phyloP scores from a whole-genome alignment of 1,140 invertebrate species.

The Belonocnema kinseyi region DNA sequence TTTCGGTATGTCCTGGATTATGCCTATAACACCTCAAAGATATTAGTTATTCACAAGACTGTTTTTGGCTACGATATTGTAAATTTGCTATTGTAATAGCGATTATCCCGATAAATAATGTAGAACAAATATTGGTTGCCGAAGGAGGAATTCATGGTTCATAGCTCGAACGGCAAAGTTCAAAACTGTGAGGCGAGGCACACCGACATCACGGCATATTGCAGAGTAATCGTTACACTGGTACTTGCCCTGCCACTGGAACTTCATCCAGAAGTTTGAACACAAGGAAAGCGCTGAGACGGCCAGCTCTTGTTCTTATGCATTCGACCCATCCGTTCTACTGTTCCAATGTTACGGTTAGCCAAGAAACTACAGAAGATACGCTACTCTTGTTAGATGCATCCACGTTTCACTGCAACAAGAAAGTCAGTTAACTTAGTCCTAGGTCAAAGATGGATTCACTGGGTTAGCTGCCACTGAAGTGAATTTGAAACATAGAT shows the following conservation, averaged over 20 bases:
- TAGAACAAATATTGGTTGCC: neutral
- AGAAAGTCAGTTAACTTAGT: slow-evolving; percentile 25
- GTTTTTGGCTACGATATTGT: neutral
- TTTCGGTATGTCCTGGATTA: too few relatives aligned
- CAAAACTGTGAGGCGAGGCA: slow-evolving; percentile 52
- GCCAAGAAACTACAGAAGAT: slow-evolving; percentile 15
- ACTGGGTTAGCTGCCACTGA: neutral
- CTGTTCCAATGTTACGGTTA: slow-evolving; percentile 27
- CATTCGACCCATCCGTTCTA: slow-evolving; percentile 40
- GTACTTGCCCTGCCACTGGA: slow-evolving; percentile 45
- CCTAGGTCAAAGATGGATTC: neutral
- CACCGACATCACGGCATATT: slow-evolving; percentile 59
- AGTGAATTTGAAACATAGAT: neutral
- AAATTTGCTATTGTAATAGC: slow-evolving; percentile 2
- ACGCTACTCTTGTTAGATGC: neutral
- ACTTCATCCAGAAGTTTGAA: slow-evolving; percentile 55
- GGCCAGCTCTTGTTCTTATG: slow-evolving; percentile 67
- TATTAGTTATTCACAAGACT: neutral
- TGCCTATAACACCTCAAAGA: too few relatives aligned
- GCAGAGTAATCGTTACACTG: slow-evolving; percentile 62
- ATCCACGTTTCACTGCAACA: slow-evolving; percentile 1
- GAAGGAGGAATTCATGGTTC: slow-evolving; percentile 43
- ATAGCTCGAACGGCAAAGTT: slow-evolving; percentile 55
- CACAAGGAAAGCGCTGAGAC: slow-evolving; percentile 63
- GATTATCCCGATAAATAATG: neutral